A percentile compares a stretch with the other conserved stretches of the same genome.
Conservation (phyloP, 2,797 vertebrate species). For the Knipowitschia caucasica region DNA sequence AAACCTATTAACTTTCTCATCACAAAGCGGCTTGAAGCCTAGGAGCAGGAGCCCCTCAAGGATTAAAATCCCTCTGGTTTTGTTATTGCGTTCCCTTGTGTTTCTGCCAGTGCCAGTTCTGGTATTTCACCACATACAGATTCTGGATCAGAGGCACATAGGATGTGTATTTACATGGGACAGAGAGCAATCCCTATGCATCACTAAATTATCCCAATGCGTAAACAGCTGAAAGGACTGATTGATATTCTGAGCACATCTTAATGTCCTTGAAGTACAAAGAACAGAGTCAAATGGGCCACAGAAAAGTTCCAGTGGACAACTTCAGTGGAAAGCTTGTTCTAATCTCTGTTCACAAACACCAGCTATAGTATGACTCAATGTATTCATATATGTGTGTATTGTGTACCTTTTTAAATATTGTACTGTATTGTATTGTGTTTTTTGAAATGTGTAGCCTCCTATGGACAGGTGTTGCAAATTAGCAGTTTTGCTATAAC, state of each 20-base stretch:
- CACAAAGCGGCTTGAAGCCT: slow-evolving; percentile 56
- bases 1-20: slow-evolving; percentile 68
- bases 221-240: slow-evolving; percentile 59
- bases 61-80: slow-evolving; percentile 58
- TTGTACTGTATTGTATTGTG: too few relatives aligned
- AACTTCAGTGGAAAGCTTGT: slow-evolving; percentile 16
- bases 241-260: slow-evolving; percentile 81
- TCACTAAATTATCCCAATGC: slow-evolving; percentile 57
- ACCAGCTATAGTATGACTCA: too few relatives aligned
- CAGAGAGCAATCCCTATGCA: slow-evolving; percentile 31
- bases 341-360: slow-evolving; percentile 6
- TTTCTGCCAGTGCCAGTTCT: slow-evolving; percentile 47
- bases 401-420: too few relatives aligned
- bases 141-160: slow-evolving; percentile 29
- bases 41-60: slow-evolving; percentile 55
- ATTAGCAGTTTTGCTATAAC: too few relatives aligned
- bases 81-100: slow-evolving; percentile 57
- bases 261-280: slow-evolving; percentile 72
- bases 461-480: too few relatives aligned
- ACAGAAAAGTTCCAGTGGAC: slow-evolving; percentile 50
- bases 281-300: slow-evolving; percentile 60
- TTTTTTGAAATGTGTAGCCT: too few relatives aligned
- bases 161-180: slow-evolving; percentile 38
- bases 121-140: slow-evolving; percentile 57
- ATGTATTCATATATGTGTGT: too few relatives aligned